phyloP scores from a whole-genome alignment of 2,888 invertebrate species.

The Malacosoma neustria region DNA sequence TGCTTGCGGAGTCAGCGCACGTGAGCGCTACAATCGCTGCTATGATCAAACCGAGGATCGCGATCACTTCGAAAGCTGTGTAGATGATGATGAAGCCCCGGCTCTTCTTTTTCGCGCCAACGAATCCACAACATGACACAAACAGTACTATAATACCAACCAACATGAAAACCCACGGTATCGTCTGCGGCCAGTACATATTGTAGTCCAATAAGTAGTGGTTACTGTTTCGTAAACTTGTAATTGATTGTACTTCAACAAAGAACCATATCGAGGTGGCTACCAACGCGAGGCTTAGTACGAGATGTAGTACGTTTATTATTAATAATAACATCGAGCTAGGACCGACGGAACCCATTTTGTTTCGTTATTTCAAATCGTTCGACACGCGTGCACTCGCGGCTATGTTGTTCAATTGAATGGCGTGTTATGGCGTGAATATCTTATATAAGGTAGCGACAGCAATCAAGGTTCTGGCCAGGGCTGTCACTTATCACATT shows the following conservation, averaged over 20 bases:
- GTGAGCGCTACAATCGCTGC: constrained; percentile 42
- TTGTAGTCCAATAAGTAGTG: constrained; percentile 59
- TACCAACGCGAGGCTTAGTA: constrained; percentile 39
- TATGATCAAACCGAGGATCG: constrained; percentile 29
- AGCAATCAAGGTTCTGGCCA: constrained; percentile 13
- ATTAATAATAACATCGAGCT: constrained; percentile 28
- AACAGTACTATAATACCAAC: constrained; percentile 41
- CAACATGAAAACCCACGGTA: constrained; percentile 59
- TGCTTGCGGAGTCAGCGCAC: constrained; percentile 43
- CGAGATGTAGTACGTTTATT: constrained; percentile 37
- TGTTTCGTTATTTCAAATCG: constrained; percentile 1
- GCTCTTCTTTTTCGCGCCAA: constrained; percentile 40
- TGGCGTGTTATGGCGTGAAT: constrained; percentile 27
- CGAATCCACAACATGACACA: constrained; percentile 45
- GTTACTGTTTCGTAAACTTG: constrained; percentile 44
- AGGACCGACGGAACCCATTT: constrained; percentile 23
- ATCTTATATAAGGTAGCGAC: constrained; percentile 28
- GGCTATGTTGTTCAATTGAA: constrained; percentile 31
- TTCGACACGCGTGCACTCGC: constrained; percentile 7
- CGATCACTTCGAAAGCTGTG: constrained; percentile 31
- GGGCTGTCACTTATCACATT: not conserved
- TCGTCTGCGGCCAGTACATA: constrained; percentile 61
- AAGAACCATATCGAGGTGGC: constrained; percentile 52
- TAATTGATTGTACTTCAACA: constrained; percentile 41
- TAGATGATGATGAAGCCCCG: constrained; percentile 36